A percentile compares a stretch with the other conserved stretches of the same genome.
These are phyloP conservation scores for Entomobrya proxima DNA, from an alignment of 2,888 invertebrate genomes.

Conservation along the genomic window DNA sequence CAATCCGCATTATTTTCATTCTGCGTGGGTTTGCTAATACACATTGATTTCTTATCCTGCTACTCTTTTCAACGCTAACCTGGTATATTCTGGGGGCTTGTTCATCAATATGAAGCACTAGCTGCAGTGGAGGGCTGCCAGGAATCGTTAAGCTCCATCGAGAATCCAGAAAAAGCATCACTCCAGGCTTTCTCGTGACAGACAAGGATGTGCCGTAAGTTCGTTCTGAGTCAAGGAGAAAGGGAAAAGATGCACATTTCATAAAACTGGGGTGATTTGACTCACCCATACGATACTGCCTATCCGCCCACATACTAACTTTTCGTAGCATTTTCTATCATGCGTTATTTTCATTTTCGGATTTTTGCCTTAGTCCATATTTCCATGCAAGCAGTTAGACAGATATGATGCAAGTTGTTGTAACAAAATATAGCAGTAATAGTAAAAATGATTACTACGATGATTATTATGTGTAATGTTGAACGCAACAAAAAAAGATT, in stretches of 20 bases:
- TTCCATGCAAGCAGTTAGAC: background rate
- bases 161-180: conserved; percentile 73
- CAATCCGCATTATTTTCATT: background rate
- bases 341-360: background rate
- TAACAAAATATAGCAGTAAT: conserved; percentile 11
- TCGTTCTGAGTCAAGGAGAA: conserved; percentile 68
- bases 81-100: conserved; percentile 73
- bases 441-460: conserved; percentile 1
- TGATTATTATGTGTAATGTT: conserved; percentile 20
- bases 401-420: conserved; percentile 6
- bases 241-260: background rate
- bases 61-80: conserved; percentile 56
- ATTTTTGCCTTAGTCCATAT: background rate
- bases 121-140: conserved; percentile 60
- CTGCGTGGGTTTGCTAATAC: background rate
- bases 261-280: conserved; percentile 10
- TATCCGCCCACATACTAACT: background rate
- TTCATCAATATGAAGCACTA: conserved; percentile 71
- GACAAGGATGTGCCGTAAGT: conserved; percentile 74
- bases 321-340: background rate
- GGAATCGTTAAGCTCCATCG: conserved; percentile 73
- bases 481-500: background rate
- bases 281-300: background rate
- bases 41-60: background rate
- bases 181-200: conserved; percentile 74